Conservation (phyloP, 2,797 vertebrate species). For the Hyperoplus lanceolatus region DNA sequence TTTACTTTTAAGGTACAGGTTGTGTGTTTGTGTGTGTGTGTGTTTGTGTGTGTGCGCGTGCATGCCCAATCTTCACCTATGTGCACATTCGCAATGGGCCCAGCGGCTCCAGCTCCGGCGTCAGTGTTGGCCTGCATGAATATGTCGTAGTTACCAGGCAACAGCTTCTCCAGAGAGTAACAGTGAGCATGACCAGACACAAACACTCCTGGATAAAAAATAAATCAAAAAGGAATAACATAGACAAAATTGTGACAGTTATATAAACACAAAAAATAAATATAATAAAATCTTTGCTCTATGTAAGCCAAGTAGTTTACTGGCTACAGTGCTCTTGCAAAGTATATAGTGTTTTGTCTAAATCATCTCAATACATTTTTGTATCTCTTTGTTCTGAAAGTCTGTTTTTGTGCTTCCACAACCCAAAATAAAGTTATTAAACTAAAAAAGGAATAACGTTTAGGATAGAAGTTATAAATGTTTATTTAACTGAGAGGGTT, state of each 20-base stretch:
- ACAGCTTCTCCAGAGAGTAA: slow-evolving; percentile 50
- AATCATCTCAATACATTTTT: neutral
- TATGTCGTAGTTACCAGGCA: slow-evolving; percentile 60
- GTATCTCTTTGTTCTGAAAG: neutral
- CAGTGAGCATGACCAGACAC: slow-evolving; percentile 23
- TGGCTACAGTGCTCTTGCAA: neutral
- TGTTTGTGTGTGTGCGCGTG: neutral
- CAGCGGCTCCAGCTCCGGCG: slow-evolving; percentile 51
- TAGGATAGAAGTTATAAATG: neutral
- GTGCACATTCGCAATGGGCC: slow-evolving; percentile 15
- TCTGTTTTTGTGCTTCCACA: neutral
- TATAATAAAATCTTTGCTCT: neutral
- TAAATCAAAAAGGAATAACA: neutral
- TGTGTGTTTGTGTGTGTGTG: neutral
- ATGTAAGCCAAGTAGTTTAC: too few relatives aligned
- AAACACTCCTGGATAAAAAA: slow-evolving; percentile 32
- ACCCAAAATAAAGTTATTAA: neutral
- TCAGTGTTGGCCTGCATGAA: slow-evolving; percentile 65
- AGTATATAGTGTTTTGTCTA: neutral
- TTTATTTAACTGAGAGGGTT: neutral
- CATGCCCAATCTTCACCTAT: slow-evolving; percentile 50
- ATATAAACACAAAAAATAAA: neutral
- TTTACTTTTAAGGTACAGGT: too few relatives aligned
- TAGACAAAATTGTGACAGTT: neutral
- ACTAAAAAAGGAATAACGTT: neutral